Evolutionary conservation across 2,888 invertebrate genomes (phyloP).

Genomic region (Petrophora chlorosata): DNA sequence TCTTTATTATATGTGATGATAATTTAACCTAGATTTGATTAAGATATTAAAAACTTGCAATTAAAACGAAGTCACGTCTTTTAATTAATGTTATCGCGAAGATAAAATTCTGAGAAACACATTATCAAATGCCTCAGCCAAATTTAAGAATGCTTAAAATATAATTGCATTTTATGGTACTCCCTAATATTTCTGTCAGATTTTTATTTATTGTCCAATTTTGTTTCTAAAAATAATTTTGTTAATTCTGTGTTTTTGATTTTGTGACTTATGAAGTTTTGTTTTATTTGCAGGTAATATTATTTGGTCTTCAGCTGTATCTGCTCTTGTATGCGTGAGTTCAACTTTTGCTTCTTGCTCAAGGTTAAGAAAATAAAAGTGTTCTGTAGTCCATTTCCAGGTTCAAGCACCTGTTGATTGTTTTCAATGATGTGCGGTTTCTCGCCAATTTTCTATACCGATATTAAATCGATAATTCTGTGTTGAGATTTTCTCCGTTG

Average conservation of each 20-base stretch:
- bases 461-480: conserved; percentile 47
- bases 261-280: too few species aligned
- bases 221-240: background rate
- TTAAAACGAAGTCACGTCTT: conserved; percentile 28
- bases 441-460: conserved; percentile 39
- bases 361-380: background rate
- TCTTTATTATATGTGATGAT: conserved; percentile 34
- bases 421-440: conserved; percentile 36
- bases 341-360: background rate
- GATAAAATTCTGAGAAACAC: conserved; percentile 25
- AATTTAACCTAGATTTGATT: conserved; percentile 24
- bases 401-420: conserved; percentile 19
- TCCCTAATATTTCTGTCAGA: background rate
- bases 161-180: background rate
- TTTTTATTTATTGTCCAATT: background rate
- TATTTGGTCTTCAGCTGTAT: background rate
- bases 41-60: conserved; percentile 26
- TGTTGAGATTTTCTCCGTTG: conserved; percentile 52
- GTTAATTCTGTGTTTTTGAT: background rate
- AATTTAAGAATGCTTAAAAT: background rate
- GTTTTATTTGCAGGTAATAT: conserved; percentile 19
- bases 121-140: conserved; percentile 22
- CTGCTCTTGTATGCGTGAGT: background rate
- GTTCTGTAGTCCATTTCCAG: conserved; percentile 12
- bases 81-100: conserved; percentile 26